Percentiles rank a stretch among this genome's conserved stretches.
phyloP scores from a whole-genome alignment of 2,113 vertebrate genomes.

The Platichthys flesus region DNA sequence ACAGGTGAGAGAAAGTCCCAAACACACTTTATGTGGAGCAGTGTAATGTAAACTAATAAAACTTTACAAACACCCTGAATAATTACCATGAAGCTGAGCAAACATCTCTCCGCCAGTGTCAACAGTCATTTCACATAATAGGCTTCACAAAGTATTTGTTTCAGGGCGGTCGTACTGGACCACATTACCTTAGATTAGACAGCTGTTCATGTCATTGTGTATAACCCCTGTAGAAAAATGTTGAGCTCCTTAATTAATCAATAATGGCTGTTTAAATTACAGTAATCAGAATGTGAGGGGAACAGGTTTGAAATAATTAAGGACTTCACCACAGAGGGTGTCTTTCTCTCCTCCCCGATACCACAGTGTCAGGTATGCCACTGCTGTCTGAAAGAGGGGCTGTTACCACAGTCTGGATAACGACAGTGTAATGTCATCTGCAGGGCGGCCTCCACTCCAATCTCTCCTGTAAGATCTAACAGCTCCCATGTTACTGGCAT shows the following conservation, averaged over 20 bases:
- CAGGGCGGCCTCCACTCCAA: background rate
- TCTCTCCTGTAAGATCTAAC: conserved; percentile 14
- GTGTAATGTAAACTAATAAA: conserved; percentile 4
- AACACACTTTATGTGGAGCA: background rate
- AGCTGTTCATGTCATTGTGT: background rate
- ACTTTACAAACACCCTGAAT: background rate
- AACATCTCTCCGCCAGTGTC: conserved; percentile 14
- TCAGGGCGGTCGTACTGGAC: conserved; percentile 5
- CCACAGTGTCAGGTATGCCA: background rate
- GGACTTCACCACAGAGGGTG: background rate
- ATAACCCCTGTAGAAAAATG: background rate
- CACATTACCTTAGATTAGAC: conserved; percentile 9
- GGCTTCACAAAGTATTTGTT: conserved; percentile 15
- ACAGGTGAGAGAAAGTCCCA: background rate
- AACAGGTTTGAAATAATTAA: conserved; percentile 1
- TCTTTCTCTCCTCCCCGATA: background rate
- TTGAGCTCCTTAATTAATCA: conserved; percentile 8
- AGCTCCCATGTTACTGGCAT: conserved; percentile 16
- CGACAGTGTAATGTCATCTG: background rate
- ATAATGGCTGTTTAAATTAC: conserved; percentile 11
- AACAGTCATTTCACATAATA: conserved; percentile 28
- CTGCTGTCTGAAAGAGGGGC: background rate
- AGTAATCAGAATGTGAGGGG: conserved; percentile 3
- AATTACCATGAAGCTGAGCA: conserved; percentile 27
- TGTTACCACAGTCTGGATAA: conserved; percentile 17